phyloP scores from a whole-genome alignment of 2,113 vertebrate species.

The Sinocyclocheilus grahami region DNA sequence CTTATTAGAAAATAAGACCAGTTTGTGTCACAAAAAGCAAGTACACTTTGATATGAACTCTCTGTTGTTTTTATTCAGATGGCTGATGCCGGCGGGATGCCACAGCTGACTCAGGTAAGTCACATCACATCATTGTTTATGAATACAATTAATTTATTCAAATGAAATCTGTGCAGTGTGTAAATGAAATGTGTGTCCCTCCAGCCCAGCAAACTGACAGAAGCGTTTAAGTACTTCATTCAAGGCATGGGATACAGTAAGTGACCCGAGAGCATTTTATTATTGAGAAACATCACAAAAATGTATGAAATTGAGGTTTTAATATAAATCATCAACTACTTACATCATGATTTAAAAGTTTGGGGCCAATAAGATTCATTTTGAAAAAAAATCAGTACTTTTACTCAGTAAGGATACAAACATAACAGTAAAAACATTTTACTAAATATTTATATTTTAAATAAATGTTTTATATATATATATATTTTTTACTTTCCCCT shows the following conservation, averaged over 20 bases:
- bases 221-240: slow-evolving; percentile 97
- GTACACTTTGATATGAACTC: neutral
- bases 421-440: neutral
- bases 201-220: slow-evolving; percentile 89
- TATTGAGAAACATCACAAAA: neutral
- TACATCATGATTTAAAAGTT: no score
- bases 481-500: no score
- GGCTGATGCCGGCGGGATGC: slow-evolving; percentile 90
- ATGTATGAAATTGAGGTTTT: neutral
- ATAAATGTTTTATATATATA: no score
- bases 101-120: slow-evolving; percentile 87
- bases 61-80: slow-evolving; percentile 73
- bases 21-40: neutral
- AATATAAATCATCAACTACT: neutral
- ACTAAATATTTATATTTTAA: no score
- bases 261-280: slow-evolving; percentile 52
- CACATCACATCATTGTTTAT: neutral
- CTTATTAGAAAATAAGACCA: neutral
- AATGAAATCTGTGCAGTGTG: neutral
- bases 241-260: slow-evolving; percentile 96
- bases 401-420: neutral
- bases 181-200: slow-evolving; percentile 45
- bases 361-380: neutral
- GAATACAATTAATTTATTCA: neutral
- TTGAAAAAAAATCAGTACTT: neutral